Evolutionary conservation across 1,140 invertebrate genomes (phyloP).

Genomic region (Anoplophora glabripennis): DNA sequence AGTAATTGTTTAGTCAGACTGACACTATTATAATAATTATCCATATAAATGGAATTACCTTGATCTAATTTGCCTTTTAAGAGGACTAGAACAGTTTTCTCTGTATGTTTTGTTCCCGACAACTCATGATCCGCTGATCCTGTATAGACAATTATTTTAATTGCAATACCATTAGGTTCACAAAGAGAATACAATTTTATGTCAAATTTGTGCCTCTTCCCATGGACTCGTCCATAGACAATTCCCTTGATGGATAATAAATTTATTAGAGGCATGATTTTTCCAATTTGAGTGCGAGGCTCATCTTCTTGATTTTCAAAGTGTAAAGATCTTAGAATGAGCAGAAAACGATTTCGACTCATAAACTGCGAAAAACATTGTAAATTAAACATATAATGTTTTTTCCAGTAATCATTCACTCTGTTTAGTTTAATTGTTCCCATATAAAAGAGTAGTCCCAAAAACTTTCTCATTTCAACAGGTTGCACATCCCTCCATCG

Average conservation of each 20-base stretch:
- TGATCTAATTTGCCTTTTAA: too few species aligned
- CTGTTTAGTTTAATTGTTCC: constrained; percentile 11
- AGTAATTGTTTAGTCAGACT: too few species aligned
- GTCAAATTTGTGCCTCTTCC: constrained; percentile 38
- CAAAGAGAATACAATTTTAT: constrained; percentile 33
- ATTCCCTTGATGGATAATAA: constrained; percentile 34
- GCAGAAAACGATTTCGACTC: constrained; percentile 21
- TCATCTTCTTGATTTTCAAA: constrained; percentile 14
- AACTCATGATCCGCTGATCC: constrained; percentile 7
- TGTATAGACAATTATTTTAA: constrained; percentile 30
- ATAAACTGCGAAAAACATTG: constrained; percentile 8
- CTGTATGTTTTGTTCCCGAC: too few species aligned
- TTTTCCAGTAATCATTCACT: constrained; percentile 19
- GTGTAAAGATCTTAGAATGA: constrained; percentile 17
- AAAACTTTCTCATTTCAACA: constrained; percentile 7
- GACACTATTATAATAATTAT: too few species aligned
- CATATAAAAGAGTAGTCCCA: constrained; percentile 18
- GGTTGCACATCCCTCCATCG: neutral
- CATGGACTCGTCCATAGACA: constrained; percentile 40
- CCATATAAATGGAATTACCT: too few species aligned
- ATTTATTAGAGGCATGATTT: constrained; percentile 23
- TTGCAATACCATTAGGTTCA: constrained; percentile 23
- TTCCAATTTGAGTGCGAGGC: constrained; percentile 3
- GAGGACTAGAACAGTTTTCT: too few species aligned
- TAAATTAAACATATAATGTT: constrained; percentile 18